phyloP scores from a whole-genome alignment of 2,797 vertebrate genomes.

The Pristis pectinata region DNA sequence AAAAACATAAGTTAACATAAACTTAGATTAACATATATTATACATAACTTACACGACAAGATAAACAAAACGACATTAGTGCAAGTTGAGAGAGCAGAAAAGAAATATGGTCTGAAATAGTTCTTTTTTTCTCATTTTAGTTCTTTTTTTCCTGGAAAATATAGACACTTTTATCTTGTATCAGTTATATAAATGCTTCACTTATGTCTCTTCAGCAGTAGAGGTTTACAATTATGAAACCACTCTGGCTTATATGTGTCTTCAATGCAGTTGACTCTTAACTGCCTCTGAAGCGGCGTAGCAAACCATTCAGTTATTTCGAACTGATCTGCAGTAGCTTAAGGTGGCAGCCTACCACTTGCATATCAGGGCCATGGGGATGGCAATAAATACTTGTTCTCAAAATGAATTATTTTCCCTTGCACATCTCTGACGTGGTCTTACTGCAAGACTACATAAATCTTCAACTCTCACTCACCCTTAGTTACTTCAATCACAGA shows the following conservation, averaged over 20 bases:
- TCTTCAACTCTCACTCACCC: background rate
- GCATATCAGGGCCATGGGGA: background rate
- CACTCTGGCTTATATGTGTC: background rate
- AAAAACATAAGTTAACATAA: no score
- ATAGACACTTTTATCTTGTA: no score
- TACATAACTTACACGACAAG: no score
- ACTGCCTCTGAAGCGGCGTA: background rate
- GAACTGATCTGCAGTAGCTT: background rate
- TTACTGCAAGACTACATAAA: background rate
- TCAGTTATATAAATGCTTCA: background rate
- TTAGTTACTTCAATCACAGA: background rate
- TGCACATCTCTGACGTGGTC: background rate
- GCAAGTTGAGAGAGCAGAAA: no score
- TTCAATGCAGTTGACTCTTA: background rate
- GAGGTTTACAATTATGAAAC: background rate
- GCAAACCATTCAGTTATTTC: background rate
- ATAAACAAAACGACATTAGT: no score
- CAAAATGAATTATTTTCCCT: background rate
- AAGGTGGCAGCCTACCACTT: background rate
- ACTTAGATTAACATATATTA: no score
- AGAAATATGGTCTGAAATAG: no score
- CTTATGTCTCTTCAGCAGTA: background rate
- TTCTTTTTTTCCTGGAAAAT: no score
- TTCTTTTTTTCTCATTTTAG: no score
- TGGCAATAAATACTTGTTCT: background rate